Base-by-base conservation (phyloP, 2,113 vertebrate genomes). In the Pantherophis guttatus region DNA sequence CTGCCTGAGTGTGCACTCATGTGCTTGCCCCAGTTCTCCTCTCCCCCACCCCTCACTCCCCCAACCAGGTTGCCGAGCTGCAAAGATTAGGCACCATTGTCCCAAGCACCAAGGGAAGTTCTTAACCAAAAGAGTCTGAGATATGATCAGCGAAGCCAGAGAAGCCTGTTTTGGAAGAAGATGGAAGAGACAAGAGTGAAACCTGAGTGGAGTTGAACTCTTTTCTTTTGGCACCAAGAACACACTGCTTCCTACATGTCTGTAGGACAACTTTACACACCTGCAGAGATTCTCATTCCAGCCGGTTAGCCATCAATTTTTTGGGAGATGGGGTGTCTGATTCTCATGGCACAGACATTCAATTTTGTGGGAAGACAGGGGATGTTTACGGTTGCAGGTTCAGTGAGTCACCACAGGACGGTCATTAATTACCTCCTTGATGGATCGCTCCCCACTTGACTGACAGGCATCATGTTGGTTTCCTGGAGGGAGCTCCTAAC, bases 291-390 rank as follows among this genome's bases (percentile, higher is more conserved):
- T 44, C 55, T 44, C 33, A 10, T 8, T 26, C 55, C 39, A 39
- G 39, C 59, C 0, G 3, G 3, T 26, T 62, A 44, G 52, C 55
- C 29, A 10, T 44, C 0, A 0, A 3, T 29, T 54, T 26, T 6
- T 4, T 24, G 19, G 1, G 19, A 8, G 54, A 33, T 6, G 52
- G 8, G 19, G 2, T 24, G 58, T 29, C 24, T 62, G 15, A 48
- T 81, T 54, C 85, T 55, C 8, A 1, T 52, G 19, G 0, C 0
- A 3, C 15, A 8, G 12, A 23, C 21, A 54, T 2, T 2, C 53
- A 53, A 29, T 24, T 75, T 50, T 53, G 44, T 48, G 54, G 54
- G 3, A 33, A 50, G 87, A n/a, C 75, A 24, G 58, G 29, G 9
- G 5, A 1, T 15, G 26, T 58, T 8, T 86, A 7, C 8, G 15